Conservation (phyloP, 2,888 invertebrate species). For the Archips crataeganus region DNA sequence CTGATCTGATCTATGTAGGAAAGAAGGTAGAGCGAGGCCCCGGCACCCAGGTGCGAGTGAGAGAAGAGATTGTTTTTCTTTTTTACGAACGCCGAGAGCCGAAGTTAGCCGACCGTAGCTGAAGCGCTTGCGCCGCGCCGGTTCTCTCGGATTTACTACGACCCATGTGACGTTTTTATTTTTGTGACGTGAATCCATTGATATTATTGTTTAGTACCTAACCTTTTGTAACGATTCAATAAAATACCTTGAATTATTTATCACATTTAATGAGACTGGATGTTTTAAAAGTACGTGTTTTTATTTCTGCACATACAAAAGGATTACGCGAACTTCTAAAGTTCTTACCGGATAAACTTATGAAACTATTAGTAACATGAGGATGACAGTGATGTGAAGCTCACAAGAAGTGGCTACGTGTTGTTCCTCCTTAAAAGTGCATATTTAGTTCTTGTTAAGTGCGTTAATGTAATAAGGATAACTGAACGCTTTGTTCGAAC, state of each 20-base stretch:
- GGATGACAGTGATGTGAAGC: constrained; percentile 14
- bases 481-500: constrained; percentile 70
- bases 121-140: constrained; percentile 73
- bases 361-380: constrained; percentile 10
- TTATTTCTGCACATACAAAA: background rate
- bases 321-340: constrained; percentile 13
- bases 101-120: constrained; percentile 62
- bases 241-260: constrained; percentile 1
- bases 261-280: background rate
- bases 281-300: background rate
- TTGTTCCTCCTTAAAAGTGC: constrained; percentile 2
- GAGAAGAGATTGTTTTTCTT: constrained; percentile 58
- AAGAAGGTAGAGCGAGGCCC: constrained; percentile 31
- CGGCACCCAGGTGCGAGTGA: constrained; percentile 57
- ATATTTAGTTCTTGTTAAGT: constrained; percentile 34
- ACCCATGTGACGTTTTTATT: constrained; percentile 62
- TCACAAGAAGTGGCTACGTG: constrained; percentile 27
- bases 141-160: constrained; percentile 58
- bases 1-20: constrained; percentile 69
- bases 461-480: constrained; percentile 50
- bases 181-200: constrained; percentile 75
- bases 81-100: constrained; percentile 53
- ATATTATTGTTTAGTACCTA: constrained; percentile 60
- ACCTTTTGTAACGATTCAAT: constrained; percentile 46
- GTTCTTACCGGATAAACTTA: constrained; percentile 18